Evolutionary conservation across 2,797 vertebrate genomes (phyloP).

Genomic region (Sebastes trivittatus): DNA sequence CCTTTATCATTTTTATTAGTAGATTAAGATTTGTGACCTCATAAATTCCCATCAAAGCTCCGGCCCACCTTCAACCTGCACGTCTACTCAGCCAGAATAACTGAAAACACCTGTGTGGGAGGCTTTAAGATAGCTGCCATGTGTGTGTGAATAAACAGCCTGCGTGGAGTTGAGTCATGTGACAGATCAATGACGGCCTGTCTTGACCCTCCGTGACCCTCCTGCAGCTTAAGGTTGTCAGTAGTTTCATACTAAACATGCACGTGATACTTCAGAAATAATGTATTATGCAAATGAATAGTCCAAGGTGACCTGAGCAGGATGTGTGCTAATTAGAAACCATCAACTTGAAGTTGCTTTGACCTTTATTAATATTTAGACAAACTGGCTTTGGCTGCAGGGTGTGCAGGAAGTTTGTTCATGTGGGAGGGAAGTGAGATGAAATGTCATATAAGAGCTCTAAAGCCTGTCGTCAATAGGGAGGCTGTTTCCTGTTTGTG

Average conservation of each 20-base stretch:
- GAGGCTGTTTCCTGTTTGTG: not conserved
- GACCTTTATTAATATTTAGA: constrained; percentile 63
- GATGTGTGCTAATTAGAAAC: constrained; percentile 60
- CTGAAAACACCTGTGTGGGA: not conserved
- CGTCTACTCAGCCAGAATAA: no score
- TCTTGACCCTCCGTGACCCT: not conserved
- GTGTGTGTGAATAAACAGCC: not conserved
- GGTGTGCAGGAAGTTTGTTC: constrained; percentile 4
- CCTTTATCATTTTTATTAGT: no score
- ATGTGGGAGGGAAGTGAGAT: not conserved
- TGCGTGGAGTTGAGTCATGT: not conserved
- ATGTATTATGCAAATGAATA: constrained; percentile 52
- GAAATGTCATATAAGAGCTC: constrained; percentile 3
- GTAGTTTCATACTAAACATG: not conserved
- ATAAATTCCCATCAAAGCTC: no score
- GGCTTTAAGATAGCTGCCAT: not conserved
- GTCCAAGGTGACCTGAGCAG: constrained; percentile 64
- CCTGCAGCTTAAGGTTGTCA: not conserved
- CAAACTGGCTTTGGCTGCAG: constrained; percentile 4
- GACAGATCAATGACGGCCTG: not conserved
- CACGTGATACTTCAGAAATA: not conserved
- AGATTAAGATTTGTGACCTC: no score
- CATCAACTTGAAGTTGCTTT: constrained; percentile 46
- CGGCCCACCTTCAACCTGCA: no score
- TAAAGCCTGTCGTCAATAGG: not conserved